A percentile compares a stretch with the other conserved stretches of the same genome.
These are phyloP conservation scores for Choreutis nemorana DNA, from an alignment of 2,888 invertebrate species.

Conservation along the genomic window DNA sequence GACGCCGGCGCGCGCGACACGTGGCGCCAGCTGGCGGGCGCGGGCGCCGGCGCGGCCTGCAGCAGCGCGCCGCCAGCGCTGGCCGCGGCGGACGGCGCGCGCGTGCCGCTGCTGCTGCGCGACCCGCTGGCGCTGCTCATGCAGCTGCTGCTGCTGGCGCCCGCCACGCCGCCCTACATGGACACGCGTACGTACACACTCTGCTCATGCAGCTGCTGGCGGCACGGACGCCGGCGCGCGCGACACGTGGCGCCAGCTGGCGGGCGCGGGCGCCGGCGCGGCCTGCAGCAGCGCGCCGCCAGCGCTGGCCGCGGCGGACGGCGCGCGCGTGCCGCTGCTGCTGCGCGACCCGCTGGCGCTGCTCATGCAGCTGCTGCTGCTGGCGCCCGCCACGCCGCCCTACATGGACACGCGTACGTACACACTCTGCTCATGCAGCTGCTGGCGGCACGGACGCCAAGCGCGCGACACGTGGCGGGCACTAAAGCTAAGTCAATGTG, in stretches of 20 bases:
- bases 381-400: too few relatives aligned
- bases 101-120: conserved; percentile 82
- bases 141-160: conserved; percentile 86
- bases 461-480: too few relatives aligned
- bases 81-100: conserved; percentile 26
- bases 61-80: conserved; percentile 74
- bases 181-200: too few relatives aligned
- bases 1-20: conserved; percentile 16
- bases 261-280: conserved; percentile 4
- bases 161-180: conserved; percentile 80
- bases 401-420: too few relatives aligned
- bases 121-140: conserved; percentile 88
- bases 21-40: conserved; percentile 23
- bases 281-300: conserved; percentile 11
- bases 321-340: too few relatives aligned
- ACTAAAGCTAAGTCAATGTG: too few relatives aligned
- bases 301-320: conserved; percentile 17
- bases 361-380: conserved; percentile 87
- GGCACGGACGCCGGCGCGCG: conserved; percentile 11
- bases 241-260: conserved; percentile 10
- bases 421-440: conserved; percentile 87
- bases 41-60: neutral
- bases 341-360: conserved; percentile 32
- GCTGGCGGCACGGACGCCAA: conserved; percentile 82
- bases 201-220: too few relatives aligned